Base-by-base conservation (phyloP, 2,797 vertebrate genomes). In the Amblyraja radiata region DNA sequence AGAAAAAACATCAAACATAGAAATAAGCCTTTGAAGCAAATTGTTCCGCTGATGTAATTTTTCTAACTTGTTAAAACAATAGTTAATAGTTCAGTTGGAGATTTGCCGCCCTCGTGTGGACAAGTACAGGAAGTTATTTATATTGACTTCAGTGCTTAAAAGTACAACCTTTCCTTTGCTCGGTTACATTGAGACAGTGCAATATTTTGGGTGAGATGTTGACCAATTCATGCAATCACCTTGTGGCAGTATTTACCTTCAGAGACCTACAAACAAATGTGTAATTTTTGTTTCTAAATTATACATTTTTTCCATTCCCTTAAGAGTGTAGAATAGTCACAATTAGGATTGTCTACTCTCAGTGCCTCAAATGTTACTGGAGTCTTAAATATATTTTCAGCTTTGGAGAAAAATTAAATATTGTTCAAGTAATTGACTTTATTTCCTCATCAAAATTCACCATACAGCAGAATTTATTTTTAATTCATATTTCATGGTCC, bases 31-130 rank as follows among this genome's bases (percentile, higher is more conserved):
- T n/a, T 21, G n/a, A 8, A 71, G 63, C 73, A 7, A 73, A 25
- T 46, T 39, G 63, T 21, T 13, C 11, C 6, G 9, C 11, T 73
- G 32, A 73, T 18, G 63, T 8, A 74, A 46, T 39, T 25, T 88
- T 88, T 68, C n/a, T 32, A 6, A 7, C 28, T 25, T 91, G 39
- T 14, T 91, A 8, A 91, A 54, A 91, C 8, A 91, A 21, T 39
- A 54, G 90, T 88, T 23, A 74, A 91, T 90, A 28, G 39, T 54
- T 91, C 68, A 91, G 18, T 46, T 91, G 23, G 90, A 74, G 36
- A 91, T 73, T 74, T 46, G 68, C 21, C 25, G 39, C 90, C 90
- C 90, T 91, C 90, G 25, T 91, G 68, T 73, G 90, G 65, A 2
- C 68, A 91, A 91, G n/a, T 46, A 76, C 6, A 54, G 71, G 10